Conservation (phyloP, 2,888 invertebrate species). For the Machimus rusticus region DNA sequence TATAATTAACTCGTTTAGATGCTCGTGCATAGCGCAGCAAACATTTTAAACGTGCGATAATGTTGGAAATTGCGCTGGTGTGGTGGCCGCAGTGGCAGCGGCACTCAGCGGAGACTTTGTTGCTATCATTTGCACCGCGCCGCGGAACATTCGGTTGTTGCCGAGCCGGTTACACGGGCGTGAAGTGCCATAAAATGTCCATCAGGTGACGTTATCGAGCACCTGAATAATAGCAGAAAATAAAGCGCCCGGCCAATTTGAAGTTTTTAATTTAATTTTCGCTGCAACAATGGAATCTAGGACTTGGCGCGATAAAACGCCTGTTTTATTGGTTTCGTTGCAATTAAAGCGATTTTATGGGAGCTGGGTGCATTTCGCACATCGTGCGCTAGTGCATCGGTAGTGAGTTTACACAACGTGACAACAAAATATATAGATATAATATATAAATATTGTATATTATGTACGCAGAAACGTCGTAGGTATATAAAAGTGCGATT, state of each 20-base stretch:
- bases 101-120: neutral
- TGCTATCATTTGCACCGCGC: neutral
- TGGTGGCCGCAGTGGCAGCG: neutral
- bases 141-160: constrained; percentile 6
- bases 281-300: constrained; percentile 29
- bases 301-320: constrained; percentile 40
- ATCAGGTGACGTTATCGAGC: constrained; percentile 36
- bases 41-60: neutral
- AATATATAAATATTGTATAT: neutral
- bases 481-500: constrained; percentile 24
- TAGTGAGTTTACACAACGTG: constrained; percentile 35
- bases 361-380: constrained; percentile 38
- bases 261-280: constrained; percentile 36
- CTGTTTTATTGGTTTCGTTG: constrained; percentile 40
- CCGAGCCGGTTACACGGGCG: neutral
- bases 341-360: constrained; percentile 42
- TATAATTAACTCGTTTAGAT: constrained; percentile 15
- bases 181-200: constrained; percentile 13
- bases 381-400: constrained; percentile 19
- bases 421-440: constrained; percentile 15
- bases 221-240: constrained; percentile 31
- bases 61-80: neutral
- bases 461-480: neutral
- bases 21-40: neutral
- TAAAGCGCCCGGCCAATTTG: neutral